Base-by-base conservation (phyloP, 2,888 invertebrate genomes). In the Troilus luridus region DNA sequence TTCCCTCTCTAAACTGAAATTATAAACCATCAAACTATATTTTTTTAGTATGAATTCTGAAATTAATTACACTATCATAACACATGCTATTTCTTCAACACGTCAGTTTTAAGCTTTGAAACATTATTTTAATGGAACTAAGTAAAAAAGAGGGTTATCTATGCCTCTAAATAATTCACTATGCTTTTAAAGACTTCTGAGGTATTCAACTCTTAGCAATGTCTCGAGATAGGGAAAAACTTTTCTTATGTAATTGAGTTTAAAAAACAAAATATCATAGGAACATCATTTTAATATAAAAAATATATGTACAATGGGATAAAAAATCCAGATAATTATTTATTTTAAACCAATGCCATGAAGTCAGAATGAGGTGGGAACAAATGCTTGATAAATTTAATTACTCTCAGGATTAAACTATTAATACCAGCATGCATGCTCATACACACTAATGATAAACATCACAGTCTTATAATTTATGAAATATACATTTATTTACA, bases 401-500 rank as follows among this genome's bases (percentile, higher is more conserved):
- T 88, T 17, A 58, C 88, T n/a, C 58, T 56, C n/a, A 88, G n/a
- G 58, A 10, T 88, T 58, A 56, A 24, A 56, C 88, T 56, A 59
- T 88, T 58, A 58, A 41, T 21, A 56, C 41, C 24, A 58, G 58
- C 54, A 56, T 41, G 64, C 64, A 89, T 54, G 67, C 67, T 64
- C 54, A 60, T 27, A 41, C 72, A 54, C 54, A n/a, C 67, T 56
- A 89, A 89, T 27, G 12, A 67, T 60, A 67, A n/a, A 54, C 67
- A 41, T 88, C 17, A 5, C 41, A 64, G 27, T 54, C 27, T 89
- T 77, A 58, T 64, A 59, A 85, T 56, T 58, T 85, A 85, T 85
- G 21, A 67, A 90, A 89, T 90, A 14, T 90, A 90, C 90, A 90
- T 64, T 56, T 90, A 90, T 90, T 58, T 90, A 90, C 90, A 90